Evolutionary conservation across 2,113 vertebrate species (phyloP), one percentile per base, ranked within the genome.

Genomic region (Entelurus aequoreus): DNA sequence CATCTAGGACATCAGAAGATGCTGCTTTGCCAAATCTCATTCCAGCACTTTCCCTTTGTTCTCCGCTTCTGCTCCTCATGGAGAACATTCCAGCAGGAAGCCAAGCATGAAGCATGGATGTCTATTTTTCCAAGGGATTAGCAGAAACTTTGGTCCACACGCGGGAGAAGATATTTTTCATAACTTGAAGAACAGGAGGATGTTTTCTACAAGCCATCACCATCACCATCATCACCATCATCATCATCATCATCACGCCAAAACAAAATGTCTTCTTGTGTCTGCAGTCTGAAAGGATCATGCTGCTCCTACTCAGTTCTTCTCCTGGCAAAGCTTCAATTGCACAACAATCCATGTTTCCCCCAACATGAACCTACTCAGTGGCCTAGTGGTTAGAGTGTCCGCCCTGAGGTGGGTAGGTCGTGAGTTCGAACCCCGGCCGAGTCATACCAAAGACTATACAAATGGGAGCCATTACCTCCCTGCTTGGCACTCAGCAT

Each of bases 91-190:
- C 37, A 15, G 48, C 38, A 75, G 62, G 84, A 87, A 70, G 76
- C 75, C 88, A 92, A 94, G 94, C 95, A 94, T 93, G 95, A 93
- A 90, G 94, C 95, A 95, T 94, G 94, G 93, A 92, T 90, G 85
- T 84, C 88, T 92, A 89, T 88, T 82, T 89, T 91, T 93, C 88
- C 92, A 92, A 88, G 65, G 79, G 74, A 75, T 83, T 84, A 72
- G 68, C 60, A 63, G 68, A 67, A 84, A 84, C 71, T 80, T 83
- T 90, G 90, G 87, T 89, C 91, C 92, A 92, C 91, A 90, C 88
- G 68, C 80, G 76, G 83, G 69, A 86, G 70, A 87, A 78, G 82
- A 78, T 88, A 87, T 89, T 89, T 89, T 89, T 89, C 81, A 77
- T 88, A 77, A 86, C 82, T 87, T 86, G 82, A 88, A 82, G 70